Conservation (phyloP, 2,113 vertebrate genomes). For the Dissostichus mawsoni region DNA sequence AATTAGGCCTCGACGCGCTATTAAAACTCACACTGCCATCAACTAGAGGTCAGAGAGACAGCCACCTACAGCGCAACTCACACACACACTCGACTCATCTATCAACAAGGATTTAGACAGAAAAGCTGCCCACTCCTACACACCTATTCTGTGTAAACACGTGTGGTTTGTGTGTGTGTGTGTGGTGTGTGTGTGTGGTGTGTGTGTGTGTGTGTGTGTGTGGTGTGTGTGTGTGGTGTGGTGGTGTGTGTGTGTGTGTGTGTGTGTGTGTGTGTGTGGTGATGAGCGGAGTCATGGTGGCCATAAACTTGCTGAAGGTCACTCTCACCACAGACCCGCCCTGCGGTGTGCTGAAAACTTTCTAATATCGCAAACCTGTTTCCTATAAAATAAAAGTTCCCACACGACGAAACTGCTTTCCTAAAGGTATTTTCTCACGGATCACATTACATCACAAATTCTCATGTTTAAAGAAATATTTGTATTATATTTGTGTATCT, state of each 20-base stretch:
- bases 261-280: constrained; percentile 11
- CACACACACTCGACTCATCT: constrained; percentile 38
- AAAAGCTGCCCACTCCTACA: constrained; percentile 51
- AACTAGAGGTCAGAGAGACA: constrained; percentile 79
- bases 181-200: constrained; percentile 23
- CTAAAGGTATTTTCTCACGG: too few relatives aligned
- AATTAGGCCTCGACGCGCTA: constrained; percentile 82
- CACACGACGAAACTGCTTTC: too few relatives aligned
- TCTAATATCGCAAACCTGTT: too few relatives aligned
- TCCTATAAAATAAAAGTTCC: too few relatives aligned
- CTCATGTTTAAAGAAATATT: too few relatives aligned
- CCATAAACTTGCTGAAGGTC: constrained; percentile 47
- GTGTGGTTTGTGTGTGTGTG: constrained; percentile 30
- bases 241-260: too few relatives aligned
- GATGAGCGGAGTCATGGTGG: constrained; percentile 52
- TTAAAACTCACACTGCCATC: constrained; percentile 80
- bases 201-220: too few relatives aligned
- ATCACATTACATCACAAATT: too few relatives aligned
- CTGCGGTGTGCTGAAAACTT: constrained; percentile 14
- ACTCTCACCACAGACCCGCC: constrained; percentile 13
- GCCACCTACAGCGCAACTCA: constrained; percentile 51
- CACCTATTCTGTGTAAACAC: constrained; percentile 56
- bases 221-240: too few relatives aligned
- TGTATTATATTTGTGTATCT: too few relatives aligned
- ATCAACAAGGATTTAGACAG: constrained; percentile 56